These are phyloP conservation scores for Luscinia luscinia DNA, from an alignment of 2,797 vertebrate species.

Conservation along the genomic window DNA sequence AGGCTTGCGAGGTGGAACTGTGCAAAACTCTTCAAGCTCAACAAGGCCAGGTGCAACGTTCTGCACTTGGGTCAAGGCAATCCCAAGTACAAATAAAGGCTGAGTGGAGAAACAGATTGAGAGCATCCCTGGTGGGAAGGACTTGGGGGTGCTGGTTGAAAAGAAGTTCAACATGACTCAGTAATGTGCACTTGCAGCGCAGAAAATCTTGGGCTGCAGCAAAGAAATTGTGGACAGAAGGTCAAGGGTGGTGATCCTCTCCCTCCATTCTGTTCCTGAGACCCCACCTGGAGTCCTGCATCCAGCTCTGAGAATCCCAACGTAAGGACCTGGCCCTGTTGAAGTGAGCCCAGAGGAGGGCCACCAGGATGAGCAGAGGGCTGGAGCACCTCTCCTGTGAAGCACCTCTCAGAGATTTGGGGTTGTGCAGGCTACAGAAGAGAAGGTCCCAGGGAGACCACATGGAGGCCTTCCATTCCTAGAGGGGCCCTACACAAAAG, in stretches of 20 bases:
- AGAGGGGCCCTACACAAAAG: not conserved
- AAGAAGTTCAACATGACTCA: not conserved
- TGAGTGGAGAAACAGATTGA: not conserved
- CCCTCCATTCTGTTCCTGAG: not conserved
- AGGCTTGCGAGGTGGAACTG: rapidly evolving
- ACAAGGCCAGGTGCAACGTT: not conserved
- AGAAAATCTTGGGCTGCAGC: not conserved
- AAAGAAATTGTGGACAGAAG: not conserved
- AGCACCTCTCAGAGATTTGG: not conserved
- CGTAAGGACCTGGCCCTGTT: not conserved
- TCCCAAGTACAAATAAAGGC: not conserved
- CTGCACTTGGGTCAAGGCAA: rapidly evolving
- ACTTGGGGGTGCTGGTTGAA: not conserved
- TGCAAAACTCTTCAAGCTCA: not conserved
- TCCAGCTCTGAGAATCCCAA: not conserved
- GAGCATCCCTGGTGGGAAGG: not conserved
- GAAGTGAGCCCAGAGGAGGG: rapidly evolving
- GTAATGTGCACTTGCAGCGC: rapidly evolving
- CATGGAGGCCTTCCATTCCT: not conserved
- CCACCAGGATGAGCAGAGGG: not conserved
- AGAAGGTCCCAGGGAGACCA: not conserved
- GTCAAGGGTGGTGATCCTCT: not conserved
- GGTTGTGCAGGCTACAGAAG: not conserved
- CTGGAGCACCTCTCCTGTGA: not conserved
- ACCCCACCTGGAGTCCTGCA: not conserved